Percentiles rank a stretch among this genome's conserved stretches.
Evolutionary conservation across 1,140 invertebrate species (phyloP).

Genomic region (Hydropsyche tenuis): DNA sequence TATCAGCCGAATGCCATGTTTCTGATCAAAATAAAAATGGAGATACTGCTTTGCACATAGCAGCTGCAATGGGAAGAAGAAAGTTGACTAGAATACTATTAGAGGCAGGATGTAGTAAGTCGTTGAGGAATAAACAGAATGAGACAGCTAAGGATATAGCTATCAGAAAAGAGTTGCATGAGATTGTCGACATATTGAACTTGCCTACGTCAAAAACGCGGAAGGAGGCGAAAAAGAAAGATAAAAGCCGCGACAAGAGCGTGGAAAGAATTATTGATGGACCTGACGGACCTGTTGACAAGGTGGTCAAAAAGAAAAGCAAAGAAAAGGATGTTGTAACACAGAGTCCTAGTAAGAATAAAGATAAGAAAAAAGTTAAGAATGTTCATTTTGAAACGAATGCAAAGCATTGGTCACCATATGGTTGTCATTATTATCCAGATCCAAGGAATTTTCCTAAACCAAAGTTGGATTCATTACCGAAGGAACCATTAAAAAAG

Average conservation of each 20-base stretch:
- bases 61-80: slow-evolving; percentile 89
- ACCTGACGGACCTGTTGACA: slow-evolving; percentile 54
- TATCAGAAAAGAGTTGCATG: slow-evolving; percentile 80
- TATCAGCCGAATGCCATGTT: slow-evolving; percentile 86
- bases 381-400: slow-evolving; percentile 61
- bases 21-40: slow-evolving; percentile 96
- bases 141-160: slow-evolving; percentile 93
- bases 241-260: slow-evolving; percentile 59
- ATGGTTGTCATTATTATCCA: slow-evolving; percentile 88
- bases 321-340: slow-evolving; percentile 55
- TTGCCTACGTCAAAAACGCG: slow-evolving; percentile 64
- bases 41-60: slow-evolving; percentile 92
- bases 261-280: slow-evolving; percentile 57
- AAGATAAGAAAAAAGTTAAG: slow-evolving; percentile 62
- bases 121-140: slow-evolving; percentile 86
- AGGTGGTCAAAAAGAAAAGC: slow-evolving; percentile 53
- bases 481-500: slow-evolving; percentile 81
- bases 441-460: slow-evolving; percentile 83
- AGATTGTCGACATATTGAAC: slow-evolving; percentile 81
- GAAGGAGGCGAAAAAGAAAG: slow-evolving; percentile 58
- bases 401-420: slow-evolving; percentile 77
- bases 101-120: slow-evolving; percentile 82
- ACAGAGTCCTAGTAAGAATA: slow-evolving; percentile 56
- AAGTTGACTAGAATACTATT: slow-evolving; percentile 91
- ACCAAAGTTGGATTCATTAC: slow-evolving; percentile 82